Base-by-base conservation (phyloP, 2,113 vertebrate species). In the Lophura nycthemera region DNA sequence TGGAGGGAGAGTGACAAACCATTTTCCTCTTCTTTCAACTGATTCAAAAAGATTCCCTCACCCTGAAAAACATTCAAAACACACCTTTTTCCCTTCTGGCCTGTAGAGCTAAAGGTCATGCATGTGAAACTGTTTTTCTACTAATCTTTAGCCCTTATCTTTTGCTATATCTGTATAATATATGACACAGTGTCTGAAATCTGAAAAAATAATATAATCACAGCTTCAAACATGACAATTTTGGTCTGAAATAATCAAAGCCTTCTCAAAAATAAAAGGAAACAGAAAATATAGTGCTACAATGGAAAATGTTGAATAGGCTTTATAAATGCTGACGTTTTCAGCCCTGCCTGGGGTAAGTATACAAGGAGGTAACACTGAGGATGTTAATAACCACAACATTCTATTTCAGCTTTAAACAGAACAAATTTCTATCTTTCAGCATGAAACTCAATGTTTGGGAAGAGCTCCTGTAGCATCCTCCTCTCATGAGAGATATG, bases 311-410 rank as follows among this genome's bases (percentile, higher is more conserved):
- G 60, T 73, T 88, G 79, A 92, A 86, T 91, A 69, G 86, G 75
- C 79, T 96, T 95, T 86, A 74, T 59, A 95, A 93, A 92, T 88
- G 79, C 82, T 60, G 27, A 67, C 74, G 69, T 69, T 86, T 92
- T 70, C 59, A 89, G n/a, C 63, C 30, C 63, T 84, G 81, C 57
- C 75, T 96, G 47, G 36, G 76, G 74, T 88, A 94, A 94, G 67
- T 56, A 83, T 70, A 74, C 5, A 74, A 38, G n/a, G 34, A 93
- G 83, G 65, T 2, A 88, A 65, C 34, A 93, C 52, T 93, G 86
- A 83, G 69, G 42, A 81, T 71, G 83, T 57, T 96, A 96, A 94
- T 93, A 96, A 90, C 76, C 86, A 81, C 90, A 80, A 88, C 88
- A 90, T 91, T 92, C 65, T 67, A 50, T 93, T 96, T 83, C 67